A percentile compares a stretch with the other conserved stretches of the same genome.
Conservation (phyloP, 2,888 invertebrate species). For the Mesorhabditis spiculigera region DNA sequence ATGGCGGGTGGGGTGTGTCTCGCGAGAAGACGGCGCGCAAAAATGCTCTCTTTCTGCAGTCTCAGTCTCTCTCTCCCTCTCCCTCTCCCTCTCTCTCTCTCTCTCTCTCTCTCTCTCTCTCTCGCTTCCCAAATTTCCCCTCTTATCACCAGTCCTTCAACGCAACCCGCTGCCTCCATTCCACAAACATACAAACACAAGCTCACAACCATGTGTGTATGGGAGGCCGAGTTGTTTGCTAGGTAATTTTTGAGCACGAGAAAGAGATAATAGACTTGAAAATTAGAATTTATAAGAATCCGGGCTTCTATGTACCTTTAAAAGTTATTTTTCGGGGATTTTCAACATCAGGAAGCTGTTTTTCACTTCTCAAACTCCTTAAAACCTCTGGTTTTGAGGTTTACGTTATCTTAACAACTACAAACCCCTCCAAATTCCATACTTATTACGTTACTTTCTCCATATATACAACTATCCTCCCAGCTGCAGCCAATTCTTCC, state of each 20-base stretch:
- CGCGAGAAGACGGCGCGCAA: slow-evolving; percentile 15
- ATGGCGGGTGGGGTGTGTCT: background rate
- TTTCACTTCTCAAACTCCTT: background rate
- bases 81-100: slow-evolving; percentile 9
- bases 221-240: no score
- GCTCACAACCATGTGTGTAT: no score
- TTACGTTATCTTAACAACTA: no score
- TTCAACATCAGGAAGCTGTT: slow-evolving; percentile 20
- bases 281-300: background rate
- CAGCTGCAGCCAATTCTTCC: no score
- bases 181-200: no score
- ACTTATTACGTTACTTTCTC: no score
- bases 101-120: slow-evolving; percentile 9
- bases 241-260: background rate
- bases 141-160: slow-evolving; percentile 1
- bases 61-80: slow-evolving; percentile 16
- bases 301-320: background rate
- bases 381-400: no score
- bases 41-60: slow-evolving; percentile 12
- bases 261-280: slow-evolving; percentile 6
- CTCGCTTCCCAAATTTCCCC: slow-evolving; percentile 6
- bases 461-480: no score
- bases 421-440: no score
- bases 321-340: slow-evolving; percentile 9
- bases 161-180: background rate